Conservation (phyloP, 2,888 invertebrate genomes). For the Drosophila ustulata region DNA sequence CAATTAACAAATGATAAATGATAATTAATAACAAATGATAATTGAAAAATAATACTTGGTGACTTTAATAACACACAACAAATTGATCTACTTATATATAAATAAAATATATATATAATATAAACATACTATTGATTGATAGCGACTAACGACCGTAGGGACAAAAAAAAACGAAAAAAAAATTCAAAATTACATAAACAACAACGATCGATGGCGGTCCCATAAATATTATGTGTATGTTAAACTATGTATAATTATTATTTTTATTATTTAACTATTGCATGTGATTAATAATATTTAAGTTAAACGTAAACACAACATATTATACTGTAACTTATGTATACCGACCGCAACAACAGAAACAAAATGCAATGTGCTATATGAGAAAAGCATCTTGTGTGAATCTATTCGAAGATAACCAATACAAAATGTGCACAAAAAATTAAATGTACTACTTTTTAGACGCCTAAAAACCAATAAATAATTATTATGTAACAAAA, state of each 20-base stretch:
- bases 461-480: constrained; percentile 70
- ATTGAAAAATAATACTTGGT: constrained; percentile 26
- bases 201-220: constrained; percentile 11
- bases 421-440: constrained; percentile 68
- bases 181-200: constrained; percentile 2
- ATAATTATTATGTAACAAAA: constrained; percentile 72
- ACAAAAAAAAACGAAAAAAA: not conserved
- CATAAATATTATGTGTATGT: constrained; percentile 53
- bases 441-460: constrained; percentile 71
- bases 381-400: constrained; percentile 44
- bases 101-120: constrained; percentile 24
- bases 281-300: constrained; percentile 84
- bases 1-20: constrained; percentile 65
- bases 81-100: constrained; percentile 62
- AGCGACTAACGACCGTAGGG: constrained; percentile 28
- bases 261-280: constrained; percentile 82
- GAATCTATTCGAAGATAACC: constrained; percentile 62
- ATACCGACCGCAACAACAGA: constrained; percentile 60
- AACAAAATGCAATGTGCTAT: constrained; percentile 45
- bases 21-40: constrained; percentile 20
- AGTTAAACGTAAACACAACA: constrained; percentile 78
- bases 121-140: constrained; percentile 33
- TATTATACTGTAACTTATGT: constrained; percentile 78
- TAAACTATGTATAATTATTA: constrained; percentile 77
- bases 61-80: constrained; percentile 47